Percentiles rank a stretch among this genome's conserved stretches.
Evolutionary conservation across 2,888 invertebrate species (phyloP).

Genomic region (Apoderus coryli): DNA sequence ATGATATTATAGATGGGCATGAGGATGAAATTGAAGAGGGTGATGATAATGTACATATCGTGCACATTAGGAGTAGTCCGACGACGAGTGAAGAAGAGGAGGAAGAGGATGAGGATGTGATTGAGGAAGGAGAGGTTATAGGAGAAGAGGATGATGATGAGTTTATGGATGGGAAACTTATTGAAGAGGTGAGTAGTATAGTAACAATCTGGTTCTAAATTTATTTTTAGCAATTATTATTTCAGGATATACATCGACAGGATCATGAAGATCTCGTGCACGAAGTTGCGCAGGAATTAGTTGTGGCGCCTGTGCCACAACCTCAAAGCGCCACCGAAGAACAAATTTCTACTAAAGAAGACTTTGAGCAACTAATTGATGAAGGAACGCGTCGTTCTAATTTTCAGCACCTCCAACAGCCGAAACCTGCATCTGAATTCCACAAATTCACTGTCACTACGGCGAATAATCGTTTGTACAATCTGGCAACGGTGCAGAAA

Average conservation of each 20-base stretch:
- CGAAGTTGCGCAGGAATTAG: slow-evolving; percentile 39
- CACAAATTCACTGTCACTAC: slow-evolving; percentile 27
- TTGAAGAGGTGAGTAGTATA: too few relatives aligned
- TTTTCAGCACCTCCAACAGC: slow-evolving; percentile 23
- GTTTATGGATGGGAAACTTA: too few relatives aligned
- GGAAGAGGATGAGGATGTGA: too few relatives aligned
- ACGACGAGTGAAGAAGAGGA: slow-evolving; percentile 33
- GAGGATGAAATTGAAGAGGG: slow-evolving; percentile 30
- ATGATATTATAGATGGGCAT: slow-evolving; percentile 40
- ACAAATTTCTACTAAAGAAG: slow-evolving; percentile 48
- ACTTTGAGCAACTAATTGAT: slow-evolving; percentile 51
- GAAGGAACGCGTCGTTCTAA: slow-evolving; percentile 43
- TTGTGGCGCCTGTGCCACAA: slow-evolving; percentile 47
- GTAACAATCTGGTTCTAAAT: too few relatives aligned
- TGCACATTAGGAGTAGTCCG: slow-evolving; percentile 29
- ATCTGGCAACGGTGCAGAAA: slow-evolving; percentile 18
- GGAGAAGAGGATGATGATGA: too few relatives aligned
- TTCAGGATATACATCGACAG: too few relatives aligned
- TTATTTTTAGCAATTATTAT: too few relatives aligned
- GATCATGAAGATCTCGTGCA: slow-evolving; percentile 34
- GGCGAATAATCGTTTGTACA: slow-evolving; percentile 19
- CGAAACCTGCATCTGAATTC: slow-evolving; percentile 29
- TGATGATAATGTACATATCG: slow-evolving; percentile 22
- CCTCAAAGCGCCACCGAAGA: slow-evolving; percentile 46
- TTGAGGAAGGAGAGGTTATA: too few relatives aligned